Evolutionary conservation across 1,140 invertebrate genomes (phyloP), one percentile per base, ranked within the genome.

Genomic region (Acromyrmex echinatior): DNA sequence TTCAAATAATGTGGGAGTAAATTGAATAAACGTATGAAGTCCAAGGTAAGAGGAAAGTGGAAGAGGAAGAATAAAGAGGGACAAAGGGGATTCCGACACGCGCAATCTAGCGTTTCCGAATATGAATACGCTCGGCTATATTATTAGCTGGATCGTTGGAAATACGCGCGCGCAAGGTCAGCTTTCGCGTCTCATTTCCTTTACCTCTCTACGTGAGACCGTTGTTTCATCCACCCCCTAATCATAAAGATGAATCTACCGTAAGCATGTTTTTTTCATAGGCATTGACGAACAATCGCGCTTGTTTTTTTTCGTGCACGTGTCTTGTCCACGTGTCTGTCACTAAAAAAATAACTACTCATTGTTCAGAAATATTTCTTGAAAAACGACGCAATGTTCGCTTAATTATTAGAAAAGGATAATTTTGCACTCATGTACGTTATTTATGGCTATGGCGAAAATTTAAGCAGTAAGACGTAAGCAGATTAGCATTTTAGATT

Each of bases 81-180:
- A 18, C 39, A 77, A 63, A 51, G 62, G 31, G 51, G 31, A 65
- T 65, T 78, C 62, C 51, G 74, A 79, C 74, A 66, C 73, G 82
- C 68, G 68, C 53, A 45, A n/a, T 25, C 51, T 71, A 53, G 49
- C 76, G 51, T 82, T 82, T 51, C 31, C 53, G 78, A 86, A 86
- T 65, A 49, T 82, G 78, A 86, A 82, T 82, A 73, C 78, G 7
- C 25, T 25, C 53, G 39, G 53, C 65, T 51, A 77, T 86, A 88
- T 88, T 90, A 90, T 87, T 90, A 90, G 88, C 88, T 71, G 78
- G 53, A 90, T 90, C 85, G 88, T 90, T 90, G 89, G 68, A 90
- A 90, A 79, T 66, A 21, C 65, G 65, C 65, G n/a, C 10, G 77
- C 58, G 53, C 85, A 90, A 90, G 88, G 86, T 84, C 88, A 87